Evolutionary conservation across 2,113 vertebrate genomes (phyloP).

Genomic region (Budorcas taxicolor): DNA sequence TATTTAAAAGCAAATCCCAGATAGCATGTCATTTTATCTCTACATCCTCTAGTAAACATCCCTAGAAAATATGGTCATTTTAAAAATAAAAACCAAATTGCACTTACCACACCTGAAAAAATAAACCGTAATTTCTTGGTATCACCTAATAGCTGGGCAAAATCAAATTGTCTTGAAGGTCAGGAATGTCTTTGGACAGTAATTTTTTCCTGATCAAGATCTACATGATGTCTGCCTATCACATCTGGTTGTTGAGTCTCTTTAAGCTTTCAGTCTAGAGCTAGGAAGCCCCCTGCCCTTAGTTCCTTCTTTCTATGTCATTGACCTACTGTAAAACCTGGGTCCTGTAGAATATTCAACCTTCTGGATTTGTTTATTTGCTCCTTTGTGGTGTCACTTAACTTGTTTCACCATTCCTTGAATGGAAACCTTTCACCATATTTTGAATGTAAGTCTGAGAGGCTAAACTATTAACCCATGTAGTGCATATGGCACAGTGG

Average conservation of each 20-base stretch:
- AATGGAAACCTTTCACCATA: not conserved
- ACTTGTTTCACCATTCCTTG: not conserved
- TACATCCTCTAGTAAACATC: not conserved
- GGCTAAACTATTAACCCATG: not conserved
- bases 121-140: not conserved
- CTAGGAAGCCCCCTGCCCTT: not conserved
- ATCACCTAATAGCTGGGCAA: not conserved
- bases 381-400: not conserved
- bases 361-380: not conserved
- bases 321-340: not conserved
- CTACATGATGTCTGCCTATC: not conserved
- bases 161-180: not conserved
- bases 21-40: not conserved
- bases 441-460: not conserved
- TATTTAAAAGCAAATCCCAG: not conserved
- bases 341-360: not conserved
- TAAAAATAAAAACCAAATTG: not conserved
- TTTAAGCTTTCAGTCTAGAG: not conserved
- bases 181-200: conserved; percentile 1
- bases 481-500: not conserved
- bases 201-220: not conserved
- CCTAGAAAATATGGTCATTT: not conserved
- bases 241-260: not conserved
- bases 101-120: not conserved
- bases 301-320: not conserved